These are phyloP conservation scores for Tachycineta bicolor DNA, from an alignment of 2,113 vertebrate species.

Conservation along the genomic window DNA sequence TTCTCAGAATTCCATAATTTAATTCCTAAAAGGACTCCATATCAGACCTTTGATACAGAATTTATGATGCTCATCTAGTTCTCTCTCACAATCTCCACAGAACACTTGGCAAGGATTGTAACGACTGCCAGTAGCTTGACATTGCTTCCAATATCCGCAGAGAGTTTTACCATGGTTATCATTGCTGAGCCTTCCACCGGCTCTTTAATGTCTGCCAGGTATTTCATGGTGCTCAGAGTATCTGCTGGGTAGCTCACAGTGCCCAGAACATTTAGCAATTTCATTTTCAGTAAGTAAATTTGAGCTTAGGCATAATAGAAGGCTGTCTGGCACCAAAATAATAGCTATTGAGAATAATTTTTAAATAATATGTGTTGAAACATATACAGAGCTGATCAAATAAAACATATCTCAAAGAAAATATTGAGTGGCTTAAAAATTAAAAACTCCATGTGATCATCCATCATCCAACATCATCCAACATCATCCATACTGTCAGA, in stretches of 20 bases:
- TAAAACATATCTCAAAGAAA: not conserved
- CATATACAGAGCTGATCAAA: not conserved
- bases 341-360: not conserved
- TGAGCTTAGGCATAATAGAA: not conserved
- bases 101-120: not conserved
- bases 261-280: not conserved
- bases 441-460: not conserved
- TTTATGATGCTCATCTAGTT: not conserved
- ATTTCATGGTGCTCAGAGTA: not conserved
- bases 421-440: not conserved
- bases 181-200: not conserved
- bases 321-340: not conserved
- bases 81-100: not conserved
- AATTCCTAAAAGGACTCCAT: not conserved
- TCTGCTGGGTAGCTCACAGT: not conserved
- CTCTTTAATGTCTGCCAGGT: not conserved
- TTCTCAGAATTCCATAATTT: not conserved
- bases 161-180: not conserved
- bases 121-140: not conserved
- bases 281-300: constrained; percentile 9
- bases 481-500: not conserved
- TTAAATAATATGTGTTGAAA: not conserved
- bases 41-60: not conserved
- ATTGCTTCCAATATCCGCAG: not conserved
- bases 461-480: no score